Evolutionary conservation across 23 tunicate genomes (phyloP).

Genomic region (Botrylloides violaceus): DNA sequence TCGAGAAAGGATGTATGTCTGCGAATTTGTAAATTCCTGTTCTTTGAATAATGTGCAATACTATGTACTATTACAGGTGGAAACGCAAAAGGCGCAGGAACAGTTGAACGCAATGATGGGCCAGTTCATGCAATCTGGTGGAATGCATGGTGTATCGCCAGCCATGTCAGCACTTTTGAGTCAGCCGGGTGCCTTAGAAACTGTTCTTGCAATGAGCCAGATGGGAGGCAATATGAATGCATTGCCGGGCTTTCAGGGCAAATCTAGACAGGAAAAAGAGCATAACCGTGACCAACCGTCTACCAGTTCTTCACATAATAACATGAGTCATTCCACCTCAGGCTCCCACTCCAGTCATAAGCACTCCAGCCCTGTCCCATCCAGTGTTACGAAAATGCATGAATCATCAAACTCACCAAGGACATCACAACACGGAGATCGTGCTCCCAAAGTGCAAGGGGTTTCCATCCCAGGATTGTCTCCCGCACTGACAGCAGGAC

Average conservation of each 20-base stretch:
- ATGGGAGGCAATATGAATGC: not conserved
- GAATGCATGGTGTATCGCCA: slow-evolving; percentile 2
- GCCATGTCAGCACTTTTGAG: slow-evolving; percentile 19
- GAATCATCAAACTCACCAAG: slow-evolving; percentile 8
- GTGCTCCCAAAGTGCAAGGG: not conserved
- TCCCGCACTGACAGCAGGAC: slow-evolving; percentile 3
- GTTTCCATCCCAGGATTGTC: slow-evolving; percentile 13
- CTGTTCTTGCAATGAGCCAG: slow-evolving; percentile 38
- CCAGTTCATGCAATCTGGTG: slow-evolving; percentile 35
- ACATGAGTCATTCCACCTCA: no score
- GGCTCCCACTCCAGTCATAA: not conserved
- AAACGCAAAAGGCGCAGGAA: slow-evolving; percentile 42
- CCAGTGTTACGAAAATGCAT: slow-evolving; percentile 6
- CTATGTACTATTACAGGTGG: not conserved
- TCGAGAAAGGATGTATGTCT: not conserved
- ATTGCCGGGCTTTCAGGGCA: not conserved
- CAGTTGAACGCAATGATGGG: slow-evolving; percentile 40
- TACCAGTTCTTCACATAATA: not conserved
- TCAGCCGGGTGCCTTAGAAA: slow-evolving; percentile 25
- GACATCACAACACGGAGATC: slow-evolving; percentile 5
- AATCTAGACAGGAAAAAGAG: not conserved
- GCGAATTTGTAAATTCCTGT: no score
- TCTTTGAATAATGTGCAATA: not conserved
- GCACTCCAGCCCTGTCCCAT: not conserved
- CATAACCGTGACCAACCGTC: not conserved